Evolutionary conservation across 37 sponge, comb jelly and placozoan species (phyloP), one percentile per base, ranked within the genome.

Genomic region (Dysidea cf. avara): DNA sequence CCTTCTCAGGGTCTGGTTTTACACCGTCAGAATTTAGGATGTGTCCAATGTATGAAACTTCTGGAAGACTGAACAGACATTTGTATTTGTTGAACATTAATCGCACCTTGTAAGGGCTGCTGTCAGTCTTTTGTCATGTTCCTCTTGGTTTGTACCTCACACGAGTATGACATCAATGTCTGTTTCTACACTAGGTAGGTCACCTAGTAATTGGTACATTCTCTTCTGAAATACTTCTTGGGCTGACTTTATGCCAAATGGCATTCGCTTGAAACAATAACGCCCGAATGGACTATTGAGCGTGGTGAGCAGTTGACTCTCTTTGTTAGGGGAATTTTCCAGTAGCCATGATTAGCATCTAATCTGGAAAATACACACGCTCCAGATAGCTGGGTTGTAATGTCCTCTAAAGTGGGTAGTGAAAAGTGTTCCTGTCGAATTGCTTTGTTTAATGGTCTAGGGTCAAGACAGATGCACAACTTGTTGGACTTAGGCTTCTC

Each of bases 361-460:
- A 54, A 50, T 53, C 14, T 52, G 40, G 11, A 31, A 30, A 7
- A 54, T 4, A n/a, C 48, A 50, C 14, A 49, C 40, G 5, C 28
- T 49, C 48, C 13, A 69, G 17, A 7, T 69, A 21, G 48, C 48
- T 53, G 14, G n/a, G n/a, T n/a, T n/a, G n/a, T n/a, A n/a, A n/a
- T n/a, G n/a, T n/a, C n/a, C n/a, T n/a, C n/a, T n/a, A 69, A 12
- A 20, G 70, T 69, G n/a, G 70, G 70, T 50, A 69, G 22, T 33
- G 7, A 26, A 6, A 54, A 38, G 28, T 69, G 53, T n/a, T 49
- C 53, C 29, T 53, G 53, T n/a, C 48, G 17, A 7, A 69, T n/a
- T 20, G 12, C 33, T 53, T 49, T 50, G n/a, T 69, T 69, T 5
- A 69, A n/a, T 7, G 51, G 40, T 30, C 25, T 43, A 21, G n/a